These are phyloP conservation scores for Cynopterus brachyotis DNA, from an alignment of 2,113 vertebrate species.

Conservation along the genomic window DNA sequence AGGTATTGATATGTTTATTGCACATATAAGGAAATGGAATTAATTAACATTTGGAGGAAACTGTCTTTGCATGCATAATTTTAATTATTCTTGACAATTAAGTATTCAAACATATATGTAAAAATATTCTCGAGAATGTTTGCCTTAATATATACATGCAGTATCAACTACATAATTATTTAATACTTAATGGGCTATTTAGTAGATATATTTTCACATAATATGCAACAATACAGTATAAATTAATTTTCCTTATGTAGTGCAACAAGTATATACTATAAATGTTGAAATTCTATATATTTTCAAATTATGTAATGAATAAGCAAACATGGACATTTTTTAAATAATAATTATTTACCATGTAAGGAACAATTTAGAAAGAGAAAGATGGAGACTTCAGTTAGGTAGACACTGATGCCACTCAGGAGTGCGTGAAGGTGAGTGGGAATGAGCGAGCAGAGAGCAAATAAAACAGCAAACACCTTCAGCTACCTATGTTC, in stretches of 20 bases:
- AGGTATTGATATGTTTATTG: neutral
- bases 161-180: neutral
- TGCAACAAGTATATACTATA: neutral
- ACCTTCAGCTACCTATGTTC: neutral
- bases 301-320: constrained; percentile 10
- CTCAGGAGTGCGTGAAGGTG: accelerated
- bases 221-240: neutral
- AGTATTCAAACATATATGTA: neutral
- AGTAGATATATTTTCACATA: neutral
- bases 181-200: neutral
- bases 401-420: neutral
- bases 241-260: neutral
- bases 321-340: neutral
- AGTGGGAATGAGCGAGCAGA: neutral
- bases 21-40: neutral
- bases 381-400: neutral
- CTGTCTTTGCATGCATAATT: neutral
- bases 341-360: neutral
- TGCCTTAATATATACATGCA: neutral
- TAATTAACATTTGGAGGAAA: neutral
- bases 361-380: neutral
- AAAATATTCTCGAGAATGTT: neutral
- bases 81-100: constrained; percentile 6
- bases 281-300: neutral
- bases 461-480: neutral